Base-by-base conservation (phyloP, 2,797 vertebrate species). In the Discoglossus pictus region DNA sequence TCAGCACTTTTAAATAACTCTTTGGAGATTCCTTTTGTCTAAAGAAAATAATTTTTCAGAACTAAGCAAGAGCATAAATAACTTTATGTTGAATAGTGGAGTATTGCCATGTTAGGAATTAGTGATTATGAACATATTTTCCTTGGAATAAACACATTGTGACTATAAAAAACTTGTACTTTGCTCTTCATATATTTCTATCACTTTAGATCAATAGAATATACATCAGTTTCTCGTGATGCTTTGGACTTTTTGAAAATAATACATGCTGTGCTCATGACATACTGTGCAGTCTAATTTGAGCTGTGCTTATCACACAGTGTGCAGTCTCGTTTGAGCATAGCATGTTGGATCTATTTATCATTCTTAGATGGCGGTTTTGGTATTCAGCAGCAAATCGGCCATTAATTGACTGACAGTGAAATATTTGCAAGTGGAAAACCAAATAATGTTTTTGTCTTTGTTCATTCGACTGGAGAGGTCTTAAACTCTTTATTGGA, bases 171-270 rank as follows among this genome's bases (percentile, higher is more conserved):
- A 40, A 15, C 58, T 36, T 13, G 17, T 44, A 13, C 58, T 35
- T 43, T 17, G 40, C 15, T 46, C 42, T 21, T 61, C 46, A 61
- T 9, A 46, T 25, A 61, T 61, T 61, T 61, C 35, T 61, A 61
- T 61, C 42, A 13, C 17, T 61, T 47, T 34, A 18, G 42, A 61
- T 23, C 8, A 15, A 46, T 18, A 35, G 15, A 47, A 46, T 34
- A 61, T 61, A 61, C 46, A 61, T 61, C 44, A 46, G 20, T 4
- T 21, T n/a, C n/a, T n/a, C n/a, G n/a, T n/a, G n/a, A n/a, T n/a
- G n/a, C n/a, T n/a, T n/a, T n/a, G n/a, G n/a, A n/a, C n/a, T n/a
- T n/a, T n/a, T n/a, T n/a, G n/a, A n/a, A n/a, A n/a, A n/a, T n/a
- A n/a, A n/a, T n/a, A n/a, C n/a, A n/a, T n/a, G n/a, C n/a, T n/a